A percentile compares a stretch with the other conserved stretches of the same genome.
These are phyloP conservation scores for Pherbina coryleti DNA, from an alignment of 2,888 invertebrate species.

Conservation along the genomic window DNA sequence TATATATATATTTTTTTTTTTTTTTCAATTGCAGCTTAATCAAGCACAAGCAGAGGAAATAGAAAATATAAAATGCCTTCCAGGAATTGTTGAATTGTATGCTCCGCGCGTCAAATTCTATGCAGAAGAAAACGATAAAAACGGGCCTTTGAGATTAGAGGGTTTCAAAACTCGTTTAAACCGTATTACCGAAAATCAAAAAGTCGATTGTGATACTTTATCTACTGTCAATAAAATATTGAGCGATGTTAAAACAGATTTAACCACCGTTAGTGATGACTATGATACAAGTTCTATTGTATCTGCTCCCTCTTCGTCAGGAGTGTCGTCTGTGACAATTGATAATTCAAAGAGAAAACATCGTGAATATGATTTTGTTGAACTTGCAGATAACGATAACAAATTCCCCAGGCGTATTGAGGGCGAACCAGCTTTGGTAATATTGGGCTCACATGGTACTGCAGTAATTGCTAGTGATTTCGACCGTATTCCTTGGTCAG, in stretches of 20 bases:
- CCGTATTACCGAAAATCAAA: constrained; percentile 1
- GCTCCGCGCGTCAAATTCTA: too few species aligned
- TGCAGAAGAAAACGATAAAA: not conserved
- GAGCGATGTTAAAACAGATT: not conserved
- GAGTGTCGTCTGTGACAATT: too few species aligned
- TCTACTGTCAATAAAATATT: not conserved
- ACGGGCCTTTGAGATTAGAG: not conserved
- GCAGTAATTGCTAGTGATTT: constrained; percentile 61
- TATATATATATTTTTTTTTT: too few species aligned
- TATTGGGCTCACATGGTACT: constrained; percentile 66
- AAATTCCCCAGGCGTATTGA: not conserved
- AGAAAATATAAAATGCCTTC: too few species aligned
- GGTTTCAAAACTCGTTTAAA: not conserved
- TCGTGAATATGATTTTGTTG: too few species aligned
- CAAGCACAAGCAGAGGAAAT: too few species aligned
- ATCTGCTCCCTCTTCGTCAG: not conserved
- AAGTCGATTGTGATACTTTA: not conserved
- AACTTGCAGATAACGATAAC: not conserved
- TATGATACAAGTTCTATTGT: not conserved
- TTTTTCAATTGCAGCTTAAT: too few species aligned
- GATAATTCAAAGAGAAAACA: too few species aligned
- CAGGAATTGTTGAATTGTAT: too few species aligned
- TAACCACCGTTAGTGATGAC: constrained; percentile 6
- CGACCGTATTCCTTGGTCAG: constrained; percentile 71
- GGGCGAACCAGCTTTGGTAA: not conserved